These are phyloP conservation scores for Oconnorella tubifera DNA, from an alignment of 2,888 invertebrate species.

Conservation along the genomic window DNA sequence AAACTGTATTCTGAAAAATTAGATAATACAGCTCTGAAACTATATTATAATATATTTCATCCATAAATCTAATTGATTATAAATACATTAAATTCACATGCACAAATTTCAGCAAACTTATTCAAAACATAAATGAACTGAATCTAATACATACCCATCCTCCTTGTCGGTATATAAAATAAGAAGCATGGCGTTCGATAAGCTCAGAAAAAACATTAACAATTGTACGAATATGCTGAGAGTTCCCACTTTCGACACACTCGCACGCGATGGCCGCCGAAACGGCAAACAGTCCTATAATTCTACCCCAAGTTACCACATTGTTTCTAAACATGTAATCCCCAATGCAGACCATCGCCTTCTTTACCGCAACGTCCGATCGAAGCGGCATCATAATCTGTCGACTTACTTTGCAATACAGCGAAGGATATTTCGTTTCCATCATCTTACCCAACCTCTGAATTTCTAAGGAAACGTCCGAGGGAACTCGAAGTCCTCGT, in stretches of 20 bases:
- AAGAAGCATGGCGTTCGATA: constrained; percentile 67
- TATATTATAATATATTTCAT: no score
- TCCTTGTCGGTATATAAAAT: constrained; percentile 78
- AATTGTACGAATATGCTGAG: constrained; percentile 69
- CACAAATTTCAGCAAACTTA: no score
- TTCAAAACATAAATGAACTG: no score
- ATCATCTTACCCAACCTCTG: constrained; percentile 50
- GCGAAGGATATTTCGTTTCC: constrained; percentile 46
- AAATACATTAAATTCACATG: no score
- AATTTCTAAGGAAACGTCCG: constrained; percentile 26
- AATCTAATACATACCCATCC: constrained; percentile 70
- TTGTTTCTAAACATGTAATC: constrained; percentile 59
- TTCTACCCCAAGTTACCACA: constrained; percentile 56
- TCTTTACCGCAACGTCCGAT: constrained; percentile 16
- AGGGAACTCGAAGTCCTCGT: background rate
- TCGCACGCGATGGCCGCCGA: constrained; percentile 53
- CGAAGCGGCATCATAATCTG: constrained; percentile 46
- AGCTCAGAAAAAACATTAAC: constrained; percentile 74
- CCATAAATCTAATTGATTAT: no score
- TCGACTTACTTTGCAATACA: constrained; percentile 50
- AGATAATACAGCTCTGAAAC: no score
- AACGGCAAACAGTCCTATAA: constrained; percentile 57
- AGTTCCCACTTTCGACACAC: constrained; percentile 55
- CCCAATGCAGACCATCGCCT: constrained; percentile 17
- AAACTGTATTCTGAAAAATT: no score